These are phyloP conservation scores for Euthynnus affinis DNA, from an alignment of 2,797 vertebrate species.

Conservation along the genomic window DNA sequence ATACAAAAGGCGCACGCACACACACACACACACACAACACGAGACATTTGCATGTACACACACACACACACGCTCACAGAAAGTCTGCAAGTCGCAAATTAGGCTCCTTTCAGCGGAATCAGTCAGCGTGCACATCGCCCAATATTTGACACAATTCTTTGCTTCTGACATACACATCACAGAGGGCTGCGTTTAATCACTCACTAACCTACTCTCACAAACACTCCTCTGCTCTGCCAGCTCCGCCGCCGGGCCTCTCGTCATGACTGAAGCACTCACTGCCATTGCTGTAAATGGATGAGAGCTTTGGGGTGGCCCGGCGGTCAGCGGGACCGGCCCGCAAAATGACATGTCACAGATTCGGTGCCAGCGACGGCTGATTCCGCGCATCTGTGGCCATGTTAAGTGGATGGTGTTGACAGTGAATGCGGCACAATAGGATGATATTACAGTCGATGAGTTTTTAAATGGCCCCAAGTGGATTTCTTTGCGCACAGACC, in stretches of 20 bases:
- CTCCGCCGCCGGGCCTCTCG: conserved; percentile 49
- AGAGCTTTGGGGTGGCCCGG: conserved; percentile 66
- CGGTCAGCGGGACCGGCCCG: conserved; percentile 61
- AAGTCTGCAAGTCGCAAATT: conserved; percentile 34
- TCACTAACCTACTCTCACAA: conserved; percentile 59
- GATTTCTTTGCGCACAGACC: conserved; percentile 46
- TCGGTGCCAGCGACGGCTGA: conserved; percentile 62
- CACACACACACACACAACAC: neutral
- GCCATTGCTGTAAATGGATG: conserved; percentile 53
- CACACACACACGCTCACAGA: conserved; percentile 22
- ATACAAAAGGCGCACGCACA: conserved; percentile 27
- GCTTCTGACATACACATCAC: conserved; percentile 61
- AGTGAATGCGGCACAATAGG: conserved; percentile 64
- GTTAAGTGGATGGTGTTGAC: conserved; percentile 79
- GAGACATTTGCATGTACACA: conserved; percentile 31
- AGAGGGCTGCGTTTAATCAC: conserved; percentile 69
- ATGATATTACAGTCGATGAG: conserved; percentile 75
- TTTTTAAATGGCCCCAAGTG: conserved; percentile 75
- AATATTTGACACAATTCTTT: conserved; percentile 59
- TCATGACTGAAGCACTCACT: conserved; percentile 67
- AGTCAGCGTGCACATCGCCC: conserved; percentile 27
- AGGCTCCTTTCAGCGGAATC: conserved; percentile 56
- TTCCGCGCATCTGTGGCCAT: conserved; percentile 59
- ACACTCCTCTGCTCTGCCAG: conserved; percentile 54
- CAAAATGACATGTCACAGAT: conserved; percentile 62